Percentiles rank a stretch among this genome's conserved stretches.
Conservation (phyloP, 2,113 vertebrate species). For the Terrapene triunguis region DNA sequence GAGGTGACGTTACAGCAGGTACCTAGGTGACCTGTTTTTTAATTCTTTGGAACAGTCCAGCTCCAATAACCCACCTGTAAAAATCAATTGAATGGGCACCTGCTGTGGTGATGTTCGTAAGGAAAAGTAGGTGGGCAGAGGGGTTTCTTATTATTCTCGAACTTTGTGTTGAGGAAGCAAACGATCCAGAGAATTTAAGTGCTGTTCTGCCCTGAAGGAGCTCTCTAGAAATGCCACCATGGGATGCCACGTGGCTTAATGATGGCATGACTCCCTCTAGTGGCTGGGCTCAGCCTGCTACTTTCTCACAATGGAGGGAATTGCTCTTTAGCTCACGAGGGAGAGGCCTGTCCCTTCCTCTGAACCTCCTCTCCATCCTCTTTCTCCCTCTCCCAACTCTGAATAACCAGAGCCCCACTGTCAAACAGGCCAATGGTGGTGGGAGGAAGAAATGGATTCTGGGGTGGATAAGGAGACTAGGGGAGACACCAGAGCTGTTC, state of each 20-base stretch:
- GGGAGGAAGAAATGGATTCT: background rate
- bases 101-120: fast-evolving
- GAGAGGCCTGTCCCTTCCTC: background rate
- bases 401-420: no score
- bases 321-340: background rate
- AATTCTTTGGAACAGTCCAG: background rate
- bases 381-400: background rate
- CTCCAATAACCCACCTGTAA: background rate
- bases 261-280: background rate
- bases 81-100: background rate
- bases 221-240: fast-evolving
- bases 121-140: background rate
- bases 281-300: background rate
- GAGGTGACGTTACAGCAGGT: background rate
- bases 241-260: background rate
- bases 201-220: background rate
- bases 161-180: background rate
- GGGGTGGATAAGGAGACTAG: background rate
- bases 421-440: background rate
- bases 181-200: background rate
- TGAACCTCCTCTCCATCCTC: background rate
- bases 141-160: background rate
- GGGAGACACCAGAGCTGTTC: background rate
- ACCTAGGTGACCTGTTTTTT: background rate
- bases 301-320: background rate